Evolutionary conservation across 1,140 invertebrate genomes (phyloP), one percentile per base, ranked within the genome.

Genomic region (Trachymyrmex cornetzi): DNA sequence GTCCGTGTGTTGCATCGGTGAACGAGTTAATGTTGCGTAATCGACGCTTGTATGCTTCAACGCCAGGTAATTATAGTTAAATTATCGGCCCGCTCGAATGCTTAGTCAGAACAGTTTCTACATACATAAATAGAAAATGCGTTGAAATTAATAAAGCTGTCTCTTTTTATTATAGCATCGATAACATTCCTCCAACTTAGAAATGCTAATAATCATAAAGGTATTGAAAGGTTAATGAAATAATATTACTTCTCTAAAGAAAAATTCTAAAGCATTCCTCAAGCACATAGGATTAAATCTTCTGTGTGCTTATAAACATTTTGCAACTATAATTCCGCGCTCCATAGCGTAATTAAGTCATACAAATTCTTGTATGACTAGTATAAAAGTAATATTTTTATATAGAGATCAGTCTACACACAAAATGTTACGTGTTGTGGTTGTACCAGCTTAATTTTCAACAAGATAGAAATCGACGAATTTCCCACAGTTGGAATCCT

Each of bases 21-120:
- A 84, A 75, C 57, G 69, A 84, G 69, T 84, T 84, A 84, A 75
- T 50, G 24, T 84, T 84, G 38, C 27, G 57, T 75, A 84, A 84
- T 84, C 38, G 38, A 74, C 14, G 24, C 80, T 59, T 74, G 48
- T 61, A 84, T 57, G 30, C 69, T 74, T 75, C 27, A 38, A 61
- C 48, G 34, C 55, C 19, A n/a, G 14, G 27, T 59, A 82, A 82
- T 84, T 84, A 74, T 84, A 74, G 55, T 74, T 61, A 84, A 84
- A 84, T 84, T 84, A 75, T 84, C n/a, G 69, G 61, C 24, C 22
- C n/a, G 12, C 50, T 34, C 55, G 5, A 38, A 50, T 48, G 44
- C 48, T 67, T 63, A 63, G 48, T 50, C 19, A 14, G 53, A 59
- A 30, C 59, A 59, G 9, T 44, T 16, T 24, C 3, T 55, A 55